These are phyloP conservation scores for Vanessa atalanta DNA, from an alignment of 1,140 invertebrate species.

Conservation along the genomic window DNA sequence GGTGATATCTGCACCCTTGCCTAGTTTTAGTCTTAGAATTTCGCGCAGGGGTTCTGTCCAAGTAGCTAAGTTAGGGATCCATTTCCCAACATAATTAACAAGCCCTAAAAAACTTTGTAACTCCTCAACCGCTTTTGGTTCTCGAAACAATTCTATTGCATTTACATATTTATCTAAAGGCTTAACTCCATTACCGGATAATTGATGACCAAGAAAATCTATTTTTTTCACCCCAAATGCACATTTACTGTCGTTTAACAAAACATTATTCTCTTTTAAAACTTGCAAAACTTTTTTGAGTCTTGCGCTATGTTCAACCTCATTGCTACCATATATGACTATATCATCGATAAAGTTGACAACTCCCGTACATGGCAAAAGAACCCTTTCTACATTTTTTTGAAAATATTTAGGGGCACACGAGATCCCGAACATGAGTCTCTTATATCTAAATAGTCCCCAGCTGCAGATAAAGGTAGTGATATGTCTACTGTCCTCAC, in stretches of 20 bases:
- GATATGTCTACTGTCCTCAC: conserved; percentile 31
- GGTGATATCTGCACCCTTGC: neutral
- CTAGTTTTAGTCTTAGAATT: neutral
- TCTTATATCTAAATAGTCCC: conserved; percentile 43
- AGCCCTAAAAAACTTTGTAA: conserved; percentile 39
- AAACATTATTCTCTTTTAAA: conserved; percentile 15
- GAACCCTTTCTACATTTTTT: conserved; percentile 36
- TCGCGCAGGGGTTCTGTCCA: neutral
- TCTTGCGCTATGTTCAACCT: conserved; percentile 5
- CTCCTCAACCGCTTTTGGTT: conserved; percentile 28
- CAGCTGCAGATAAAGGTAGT: conserved; percentile 46
- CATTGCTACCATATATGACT: neutral
- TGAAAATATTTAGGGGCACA: conserved; percentile 47
- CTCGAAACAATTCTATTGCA: conserved; percentile 7
- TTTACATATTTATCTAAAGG: conserved; percentile 34
- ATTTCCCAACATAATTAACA: conserved; percentile 35
- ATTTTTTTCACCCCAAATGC: neutral
- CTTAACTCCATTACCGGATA: conserved; percentile 13
- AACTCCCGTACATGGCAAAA: conserved; percentile 25
- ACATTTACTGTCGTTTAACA: conserved; percentile 12
- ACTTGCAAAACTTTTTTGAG: neutral
- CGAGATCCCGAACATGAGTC: conserved; percentile 38
- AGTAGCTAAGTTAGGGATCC: conserved; percentile 34
- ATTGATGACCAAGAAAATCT: conserved; percentile 30
- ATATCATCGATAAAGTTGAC: conserved; percentile 34